Percentiles rank a stretch among this genome's conserved stretches.
Evolutionary conservation across 1,140 invertebrate genomes (phyloP).

Genomic region (Temnothorax longispinosus): DNA sequence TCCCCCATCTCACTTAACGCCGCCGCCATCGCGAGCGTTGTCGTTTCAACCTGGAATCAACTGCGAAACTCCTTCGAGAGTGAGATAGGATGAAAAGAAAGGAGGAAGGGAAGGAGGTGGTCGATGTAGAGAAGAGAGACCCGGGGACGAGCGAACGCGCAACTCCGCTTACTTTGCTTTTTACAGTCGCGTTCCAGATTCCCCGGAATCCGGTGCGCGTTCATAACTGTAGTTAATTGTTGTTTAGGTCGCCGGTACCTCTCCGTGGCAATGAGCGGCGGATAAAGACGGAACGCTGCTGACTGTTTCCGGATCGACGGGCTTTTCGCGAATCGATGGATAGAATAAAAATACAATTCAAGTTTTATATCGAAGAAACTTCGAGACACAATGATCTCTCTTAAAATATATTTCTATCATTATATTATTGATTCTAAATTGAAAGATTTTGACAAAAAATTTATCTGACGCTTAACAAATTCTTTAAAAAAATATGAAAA

Average conservation of each 20-base stretch:
- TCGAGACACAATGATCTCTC: neutral
- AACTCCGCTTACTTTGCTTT: slow-evolving; percentile 73
- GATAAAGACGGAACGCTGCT: slow-evolving; percentile 25
- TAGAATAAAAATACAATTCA: neutral
- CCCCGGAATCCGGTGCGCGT: slow-evolving; percentile 72
- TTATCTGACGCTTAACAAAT: neutral
- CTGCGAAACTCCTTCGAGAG: slow-evolving; percentile 37
- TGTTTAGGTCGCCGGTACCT: slow-evolving; percentile 69
- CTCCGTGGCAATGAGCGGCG: slow-evolving; percentile 39
- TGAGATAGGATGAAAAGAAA: slow-evolving; percentile 14
- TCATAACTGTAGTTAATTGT: slow-evolving; percentile 77
- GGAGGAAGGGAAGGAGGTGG: slow-evolving; percentile 12
- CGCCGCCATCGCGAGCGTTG: slow-evolving; percentile 24
- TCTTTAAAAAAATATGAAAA: neutral
- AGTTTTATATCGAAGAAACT: neutral
- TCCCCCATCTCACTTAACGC: neutral
- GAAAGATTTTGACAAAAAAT: neutral
- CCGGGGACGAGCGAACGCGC: slow-evolving; percentile 27
- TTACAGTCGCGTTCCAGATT: slow-evolving; percentile 77
- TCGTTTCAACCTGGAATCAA: slow-evolving; percentile 61
- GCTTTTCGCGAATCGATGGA: neutral
- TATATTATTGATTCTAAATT: too few relatives aligned
- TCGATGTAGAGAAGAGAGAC: slow-evolving; percentile 55
- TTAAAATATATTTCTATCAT: neutral
- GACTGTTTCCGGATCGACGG: slow-evolving; percentile 36